Conservation (phyloP, 2,797 vertebrate genomes). For the Lates japonicus region DNA sequence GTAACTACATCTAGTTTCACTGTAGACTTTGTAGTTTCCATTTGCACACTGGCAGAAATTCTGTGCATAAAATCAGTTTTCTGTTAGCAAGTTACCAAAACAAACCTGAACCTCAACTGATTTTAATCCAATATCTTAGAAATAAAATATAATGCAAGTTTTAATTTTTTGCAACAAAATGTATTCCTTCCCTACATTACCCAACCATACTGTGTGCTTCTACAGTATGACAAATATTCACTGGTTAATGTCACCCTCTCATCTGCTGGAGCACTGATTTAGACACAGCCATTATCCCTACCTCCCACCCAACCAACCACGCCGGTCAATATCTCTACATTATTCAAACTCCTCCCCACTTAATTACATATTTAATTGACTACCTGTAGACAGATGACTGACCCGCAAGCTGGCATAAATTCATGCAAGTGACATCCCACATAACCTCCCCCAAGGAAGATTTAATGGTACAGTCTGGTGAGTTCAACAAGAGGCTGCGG, state of each 20-base stretch:
- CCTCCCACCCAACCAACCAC: slow-evolving; percentile 60
- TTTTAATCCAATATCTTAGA: background rate
- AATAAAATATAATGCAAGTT: background rate
- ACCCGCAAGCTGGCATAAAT: slow-evolving; percentile 80
- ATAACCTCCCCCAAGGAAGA: slow-evolving; percentile 68
- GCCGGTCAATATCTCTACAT: slow-evolving; percentile 85
- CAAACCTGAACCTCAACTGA: background rate
- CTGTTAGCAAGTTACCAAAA: background rate
- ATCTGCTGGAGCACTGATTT: slow-evolving; percentile 75
- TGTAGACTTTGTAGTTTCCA: background rate
- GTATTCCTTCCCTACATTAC: background rate
- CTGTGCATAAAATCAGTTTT: background rate
- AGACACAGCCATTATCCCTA: slow-evolving; percentile 66
- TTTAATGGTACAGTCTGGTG: slow-evolving; percentile 67
- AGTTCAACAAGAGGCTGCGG: slow-evolving; percentile 70
- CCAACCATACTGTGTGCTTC: background rate
- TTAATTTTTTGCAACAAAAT: slow-evolving; percentile 1
- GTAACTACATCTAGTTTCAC: background rate
- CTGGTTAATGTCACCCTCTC: slow-evolving; percentile 44
- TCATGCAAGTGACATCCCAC: slow-evolving; percentile 81
- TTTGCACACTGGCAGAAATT: background rate
- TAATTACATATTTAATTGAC: slow-evolving; percentile 90
- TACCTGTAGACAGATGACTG: slow-evolving; percentile 84
- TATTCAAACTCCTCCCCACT: slow-evolving; percentile 87
- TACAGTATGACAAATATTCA: slow-evolving; percentile 38